phyloP scores from a whole-genome alignment of 2,113 vertebrate genomes.

The Globicephala melas region DNA sequence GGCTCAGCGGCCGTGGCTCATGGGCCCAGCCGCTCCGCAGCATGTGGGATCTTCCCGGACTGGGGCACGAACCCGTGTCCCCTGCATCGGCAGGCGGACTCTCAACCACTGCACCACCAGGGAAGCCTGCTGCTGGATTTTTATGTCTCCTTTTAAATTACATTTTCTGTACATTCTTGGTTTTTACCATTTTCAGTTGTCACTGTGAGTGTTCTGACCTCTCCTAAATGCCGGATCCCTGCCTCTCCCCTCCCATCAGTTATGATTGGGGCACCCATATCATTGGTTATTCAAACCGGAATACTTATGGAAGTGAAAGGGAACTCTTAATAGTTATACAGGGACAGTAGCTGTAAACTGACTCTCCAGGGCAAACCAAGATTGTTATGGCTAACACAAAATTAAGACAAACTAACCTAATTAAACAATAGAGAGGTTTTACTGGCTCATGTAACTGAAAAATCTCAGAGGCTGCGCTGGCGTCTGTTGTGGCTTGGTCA shows the following conservation, averaged over 20 bases:
- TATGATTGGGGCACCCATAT: not conserved
- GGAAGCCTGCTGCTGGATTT: not conserved
- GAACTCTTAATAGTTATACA: not conserved
- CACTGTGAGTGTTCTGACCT: not conserved
- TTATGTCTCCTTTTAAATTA: not conserved
- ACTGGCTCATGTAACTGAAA: not conserved
- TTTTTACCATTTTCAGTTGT: not conserved
- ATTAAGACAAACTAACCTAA: not conserved
- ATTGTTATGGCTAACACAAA: not conserved
- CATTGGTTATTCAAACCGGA: not conserved
- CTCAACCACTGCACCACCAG: no score
- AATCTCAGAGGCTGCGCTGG: not conserved
- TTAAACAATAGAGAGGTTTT: not conserved
- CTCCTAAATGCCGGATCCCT: not conserved
- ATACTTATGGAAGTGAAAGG: not conserved
- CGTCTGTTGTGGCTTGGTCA: not conserved
- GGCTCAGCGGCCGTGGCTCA: no score
- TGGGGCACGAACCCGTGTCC: no score
- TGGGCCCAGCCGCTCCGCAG: no score
- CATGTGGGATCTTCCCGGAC: no score
- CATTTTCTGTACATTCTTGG: not conserved
- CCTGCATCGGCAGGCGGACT: no score
- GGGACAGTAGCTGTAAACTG: not conserved
- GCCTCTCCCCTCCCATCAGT: not conserved
- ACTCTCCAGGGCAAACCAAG: not conserved